Percentiles rank a stretch among this genome's conserved stretches.
Evolutionary conservation across 2,797 vertebrate species (phyloP).

Genomic region (Enteromius treurensis): DNA sequence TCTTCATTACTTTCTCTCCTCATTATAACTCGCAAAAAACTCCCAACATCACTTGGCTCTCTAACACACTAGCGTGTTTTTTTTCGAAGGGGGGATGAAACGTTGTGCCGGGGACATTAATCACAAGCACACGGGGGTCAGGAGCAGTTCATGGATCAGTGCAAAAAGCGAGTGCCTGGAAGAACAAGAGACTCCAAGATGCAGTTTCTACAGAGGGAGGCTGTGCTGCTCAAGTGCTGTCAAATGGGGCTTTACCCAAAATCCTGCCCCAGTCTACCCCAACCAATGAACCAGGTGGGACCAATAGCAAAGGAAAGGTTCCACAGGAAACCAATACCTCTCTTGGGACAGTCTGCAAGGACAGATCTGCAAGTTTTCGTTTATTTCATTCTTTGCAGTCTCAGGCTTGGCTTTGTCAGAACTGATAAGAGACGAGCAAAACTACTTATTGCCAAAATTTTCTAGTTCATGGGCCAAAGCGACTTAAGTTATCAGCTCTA

Average conservation of each 20-base stretch:
- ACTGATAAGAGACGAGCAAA: not conserved
- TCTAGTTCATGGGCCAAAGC: not conserved
- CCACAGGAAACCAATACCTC: constrained; percentile 38
- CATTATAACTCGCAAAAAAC: constrained; percentile 45
- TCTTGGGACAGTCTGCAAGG: constrained; percentile 29
- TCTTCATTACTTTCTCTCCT: constrained; percentile 23
- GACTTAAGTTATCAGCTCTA: not conserved
- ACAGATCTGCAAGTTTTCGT: not conserved
- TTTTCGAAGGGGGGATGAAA: constrained; percentile 65
- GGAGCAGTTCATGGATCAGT: constrained; percentile 68
- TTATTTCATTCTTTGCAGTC: not conserved
- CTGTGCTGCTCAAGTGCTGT: constrained; percentile 38
- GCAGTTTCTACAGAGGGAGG: constrained; percentile 44
- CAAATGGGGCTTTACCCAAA: constrained; percentile 40
- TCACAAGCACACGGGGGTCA: constrained; percentile 73
- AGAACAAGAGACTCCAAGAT: constrained; percentile 49
- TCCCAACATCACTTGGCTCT: constrained; percentile 49
- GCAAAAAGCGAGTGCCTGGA: constrained; percentile 57
- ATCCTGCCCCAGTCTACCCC: constrained; percentile 7
- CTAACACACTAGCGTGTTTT: constrained; percentile 26
- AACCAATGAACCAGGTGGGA: constrained; percentile 48
- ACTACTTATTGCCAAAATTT: not conserved
- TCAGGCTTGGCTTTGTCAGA: not conserved
- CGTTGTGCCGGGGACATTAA: constrained; percentile 66
- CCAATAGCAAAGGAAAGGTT: constrained; percentile 39